phyloP scores from a whole-genome alignment of 2,113 vertebrate species.

The Apeltes quadracus region DNA sequence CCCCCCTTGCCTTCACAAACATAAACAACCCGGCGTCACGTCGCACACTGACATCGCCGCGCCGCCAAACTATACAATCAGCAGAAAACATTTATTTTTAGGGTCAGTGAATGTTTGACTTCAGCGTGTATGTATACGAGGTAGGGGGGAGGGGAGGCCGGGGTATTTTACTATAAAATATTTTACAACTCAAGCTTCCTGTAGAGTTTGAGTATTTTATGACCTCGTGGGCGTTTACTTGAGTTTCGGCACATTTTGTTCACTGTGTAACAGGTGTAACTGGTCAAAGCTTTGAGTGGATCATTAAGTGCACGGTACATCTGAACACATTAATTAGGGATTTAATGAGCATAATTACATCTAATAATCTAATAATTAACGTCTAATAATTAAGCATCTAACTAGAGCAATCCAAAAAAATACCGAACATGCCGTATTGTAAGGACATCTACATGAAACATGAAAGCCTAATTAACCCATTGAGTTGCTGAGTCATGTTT shows the following conservation, averaged over 20 bases:
- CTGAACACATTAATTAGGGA: neutral
- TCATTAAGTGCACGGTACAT: constrained; percentile 1
- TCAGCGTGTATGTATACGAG: constrained; percentile 30
- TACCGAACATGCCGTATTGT: neutral
- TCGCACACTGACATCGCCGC: constrained; percentile 72
- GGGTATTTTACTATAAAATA: constrained; percentile 71
- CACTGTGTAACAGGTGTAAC: constrained; percentile 59
- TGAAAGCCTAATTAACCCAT: too few species aligned
- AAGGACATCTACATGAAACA: neutral
- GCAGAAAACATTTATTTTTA: constrained; percentile 81
- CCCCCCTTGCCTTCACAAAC: constrained; percentile 78
- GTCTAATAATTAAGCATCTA: too few species aligned
- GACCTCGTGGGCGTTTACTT: constrained; percentile 54
- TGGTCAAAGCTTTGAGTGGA: constrained; percentile 19
- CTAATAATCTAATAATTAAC: too few species aligned
- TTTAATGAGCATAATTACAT: constrained; percentile 5
- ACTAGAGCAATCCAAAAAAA: neutral
- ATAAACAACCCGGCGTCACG: constrained; percentile 71
- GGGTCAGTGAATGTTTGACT: constrained; percentile 79
- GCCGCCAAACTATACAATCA: constrained; percentile 80
- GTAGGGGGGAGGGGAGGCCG: constrained; percentile 47
- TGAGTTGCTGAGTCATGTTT: constrained; percentile 6
- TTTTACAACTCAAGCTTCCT: constrained; percentile 72
- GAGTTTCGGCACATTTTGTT: constrained; percentile 42
- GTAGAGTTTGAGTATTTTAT: constrained; percentile 68